phyloP scores from a whole-genome alignment of 2,113 vertebrate species.

The Cololabis saira region DNA sequence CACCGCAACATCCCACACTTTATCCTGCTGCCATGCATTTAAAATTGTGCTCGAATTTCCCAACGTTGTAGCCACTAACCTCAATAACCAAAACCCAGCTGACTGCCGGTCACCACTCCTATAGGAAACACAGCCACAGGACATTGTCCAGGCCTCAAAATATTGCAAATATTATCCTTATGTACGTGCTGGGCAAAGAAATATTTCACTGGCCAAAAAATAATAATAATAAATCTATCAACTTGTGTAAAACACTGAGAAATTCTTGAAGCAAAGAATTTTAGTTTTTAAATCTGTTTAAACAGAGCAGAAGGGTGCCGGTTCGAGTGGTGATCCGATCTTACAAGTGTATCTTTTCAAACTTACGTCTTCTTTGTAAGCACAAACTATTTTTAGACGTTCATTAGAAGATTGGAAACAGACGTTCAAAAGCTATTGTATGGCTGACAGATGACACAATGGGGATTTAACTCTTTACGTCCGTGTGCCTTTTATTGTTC shows the following conservation, averaged over 20 bases:
- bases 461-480: too few species aligned
- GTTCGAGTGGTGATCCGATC: too few species aligned
- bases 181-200: conserved; percentile 53
- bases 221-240: not conserved
- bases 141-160: conserved; percentile 57
- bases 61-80: conserved; percentile 40
- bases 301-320: too few species aligned
- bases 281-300: too few species aligned
- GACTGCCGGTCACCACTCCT: conserved; percentile 64
- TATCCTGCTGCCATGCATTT: conserved; percentile 16
- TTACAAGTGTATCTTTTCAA: too few species aligned
- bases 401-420: not conserved
- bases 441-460: not conserved
- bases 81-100: conserved; percentile 58
- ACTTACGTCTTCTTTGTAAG: too few species aligned
- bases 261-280: not conserved
- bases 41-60: conserved; percentile 35
- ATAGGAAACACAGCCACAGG: conserved; percentile 53
- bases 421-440: not conserved
- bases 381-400: not conserved
- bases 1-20: conserved; percentile 1
- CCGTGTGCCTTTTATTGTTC: not conserved
- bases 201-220: conserved; percentile 42
- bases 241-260: not conserved
- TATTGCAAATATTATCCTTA: conserved; percentile 58